Evolutionary conservation across 2,797 vertebrate species (phyloP), one percentile per base, ranked within the genome.

Genomic region (Selene dorsalis): DNA sequence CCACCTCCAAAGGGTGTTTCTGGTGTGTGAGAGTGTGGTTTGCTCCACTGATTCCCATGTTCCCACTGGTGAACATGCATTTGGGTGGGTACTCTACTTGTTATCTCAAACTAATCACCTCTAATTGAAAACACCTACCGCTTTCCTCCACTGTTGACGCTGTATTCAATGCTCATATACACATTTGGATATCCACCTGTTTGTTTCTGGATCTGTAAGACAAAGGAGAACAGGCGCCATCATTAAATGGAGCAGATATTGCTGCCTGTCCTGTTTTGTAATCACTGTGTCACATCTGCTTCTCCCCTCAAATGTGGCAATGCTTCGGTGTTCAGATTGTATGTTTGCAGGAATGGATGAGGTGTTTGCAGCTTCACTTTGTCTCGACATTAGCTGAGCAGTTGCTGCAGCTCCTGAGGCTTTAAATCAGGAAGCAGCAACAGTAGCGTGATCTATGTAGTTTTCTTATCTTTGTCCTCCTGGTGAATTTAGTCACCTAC

Each of bases 21-120:
- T 38, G 56, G 53, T 55, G 35, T 47, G 4, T 26, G n/a, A 0
- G 3, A 13, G 16, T 30, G 18, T 57, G 28, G 10, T 59, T 52
- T 43, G 70, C 32, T 0, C 17, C 43, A 16, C 8, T 65, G 16
- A 47, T 28, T 67, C 30, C 28, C 59, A 35, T 28, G 13, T 57
- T 57, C 24, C 12, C 60, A 50, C 45, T 43, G 24, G 28, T 11
- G 7, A 6, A 18, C 24, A 13, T 47, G 53, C 20, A 24, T n/a
- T 64, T 55, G 17, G 22, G 20, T 43, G 39, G 41, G 47, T 65
- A 32, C 4, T 4, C 30, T 32, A 56, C 16, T 6, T 76, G 28
- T 67, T 58, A 69, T 69, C 60, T 74, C 45, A 53, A 66, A 53
- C 30, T 5, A 57, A n/a, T 73, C 76, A 35, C n/a, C 12, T 39